Percentiles rank a stretch among this genome's conserved stretches.
Evolutionary conservation across 2,113 vertebrate species (phyloP).

Genomic region (Aythya baeri): DNA sequence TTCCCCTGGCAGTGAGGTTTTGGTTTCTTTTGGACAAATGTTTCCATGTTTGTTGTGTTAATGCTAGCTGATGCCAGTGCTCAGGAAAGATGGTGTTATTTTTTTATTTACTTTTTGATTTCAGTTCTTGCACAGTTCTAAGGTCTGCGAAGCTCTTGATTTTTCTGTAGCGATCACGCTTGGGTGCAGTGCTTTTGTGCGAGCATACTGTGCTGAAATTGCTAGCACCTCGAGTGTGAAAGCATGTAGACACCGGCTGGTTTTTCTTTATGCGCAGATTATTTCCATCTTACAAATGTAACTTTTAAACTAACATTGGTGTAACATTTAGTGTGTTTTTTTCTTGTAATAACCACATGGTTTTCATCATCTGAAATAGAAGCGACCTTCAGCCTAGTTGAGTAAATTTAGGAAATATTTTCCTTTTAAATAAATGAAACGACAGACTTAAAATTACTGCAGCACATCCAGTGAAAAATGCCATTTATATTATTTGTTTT

Average conservation of each 20-base stretch:
- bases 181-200: not conserved
- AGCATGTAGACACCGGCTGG: fast-evolving
- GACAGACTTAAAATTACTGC: not conserved
- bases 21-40: not conserved
- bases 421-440: fast-evolving
- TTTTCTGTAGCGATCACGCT: not conserved
- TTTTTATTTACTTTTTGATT: not conserved
- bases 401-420: not conserved
- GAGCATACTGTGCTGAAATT: not conserved
- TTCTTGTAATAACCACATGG: not conserved
- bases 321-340: not conserved
- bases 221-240: not conserved
- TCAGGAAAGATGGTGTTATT: not conserved
- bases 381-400: not conserved
- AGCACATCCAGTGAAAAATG: not conserved
- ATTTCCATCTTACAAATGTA: not conserved
- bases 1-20: not conserved
- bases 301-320: not conserved
- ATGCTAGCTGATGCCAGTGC: not conserved
- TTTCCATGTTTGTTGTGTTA: not conserved
- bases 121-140: not conserved
- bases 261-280: not conserved
- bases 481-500: not conserved
- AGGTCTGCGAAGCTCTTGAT: not conserved
- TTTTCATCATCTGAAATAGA: not conserved